Percentiles rank a stretch among this genome's conserved stretches.
phyloP scores from a whole-genome alignment of 2,888 invertebrate species.

The Xanthia icteritia region DNA sequence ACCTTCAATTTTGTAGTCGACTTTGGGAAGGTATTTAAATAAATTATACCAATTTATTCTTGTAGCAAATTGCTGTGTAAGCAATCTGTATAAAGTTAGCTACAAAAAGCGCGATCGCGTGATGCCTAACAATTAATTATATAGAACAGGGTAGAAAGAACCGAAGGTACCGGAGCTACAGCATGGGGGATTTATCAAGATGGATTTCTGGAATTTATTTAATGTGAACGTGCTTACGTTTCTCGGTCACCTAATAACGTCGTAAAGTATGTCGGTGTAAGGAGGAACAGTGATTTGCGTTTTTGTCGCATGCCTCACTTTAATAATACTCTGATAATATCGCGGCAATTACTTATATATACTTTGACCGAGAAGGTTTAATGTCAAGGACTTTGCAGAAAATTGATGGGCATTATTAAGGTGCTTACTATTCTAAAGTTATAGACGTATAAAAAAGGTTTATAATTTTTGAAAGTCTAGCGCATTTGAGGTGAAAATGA shows the following conservation, averaged over 20 bases:
- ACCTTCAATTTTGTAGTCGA: constrained; percentile 37
- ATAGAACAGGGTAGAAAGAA: constrained; percentile 47
- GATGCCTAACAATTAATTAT: constrained; percentile 63
- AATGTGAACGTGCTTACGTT: constrained; percentile 38
- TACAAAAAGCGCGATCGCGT: constrained; percentile 67
- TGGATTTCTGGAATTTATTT: constrained; percentile 40
- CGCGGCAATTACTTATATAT: constrained; percentile 38
- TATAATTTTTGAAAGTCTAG: not conserved
- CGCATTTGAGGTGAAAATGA: not conserved
- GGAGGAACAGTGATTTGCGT: constrained; percentile 52
- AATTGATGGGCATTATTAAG: not conserved
- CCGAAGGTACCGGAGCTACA: constrained; percentile 26
- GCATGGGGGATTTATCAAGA: constrained; percentile 54
- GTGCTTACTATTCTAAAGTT: not conserved
- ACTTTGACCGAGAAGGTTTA: constrained; percentile 44
- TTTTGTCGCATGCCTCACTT: constrained; percentile 56
- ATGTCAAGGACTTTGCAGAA: constrained; percentile 33
- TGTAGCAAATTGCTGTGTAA: constrained; percentile 55
- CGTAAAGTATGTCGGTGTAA: constrained; percentile 35
- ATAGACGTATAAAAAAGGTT: too few species aligned
- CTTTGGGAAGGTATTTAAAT: constrained; percentile 50
- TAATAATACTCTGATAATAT: constrained; percentile 55
- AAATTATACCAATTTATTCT: constrained; percentile 63
- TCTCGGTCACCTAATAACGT: constrained; percentile 47
- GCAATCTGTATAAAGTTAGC: constrained; percentile 57